A percentile compares a stretch with the other conserved stretches of the same genome.
phyloP scores from a whole-genome alignment of 2,888 invertebrate species.

The Ceraclea dissimilis region DNA sequence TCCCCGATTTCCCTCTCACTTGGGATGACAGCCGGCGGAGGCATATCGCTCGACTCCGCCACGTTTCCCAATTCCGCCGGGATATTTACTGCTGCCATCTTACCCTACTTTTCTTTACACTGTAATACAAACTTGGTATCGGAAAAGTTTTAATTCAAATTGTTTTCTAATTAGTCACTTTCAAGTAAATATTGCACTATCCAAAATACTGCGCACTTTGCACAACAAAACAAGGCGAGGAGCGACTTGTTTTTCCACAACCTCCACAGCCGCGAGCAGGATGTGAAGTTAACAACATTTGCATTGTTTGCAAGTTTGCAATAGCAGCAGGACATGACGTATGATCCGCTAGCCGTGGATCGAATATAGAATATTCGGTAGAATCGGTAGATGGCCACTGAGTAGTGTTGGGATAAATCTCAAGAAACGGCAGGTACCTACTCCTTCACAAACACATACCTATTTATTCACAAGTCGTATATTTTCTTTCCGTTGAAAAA shows the following conservation, averaged over 20 bases:
- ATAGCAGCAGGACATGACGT: no score
- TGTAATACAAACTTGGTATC: background rate
- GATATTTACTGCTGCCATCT: conserved; percentile 44
- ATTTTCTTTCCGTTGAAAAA: no score
- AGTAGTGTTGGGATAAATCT: no score
- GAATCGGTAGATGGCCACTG: no score
- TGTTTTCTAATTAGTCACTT: background rate
- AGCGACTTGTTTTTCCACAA: conserved; percentile 13
- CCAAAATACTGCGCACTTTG: conserved; percentile 19
- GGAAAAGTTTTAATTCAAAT: conserved; percentile 6
- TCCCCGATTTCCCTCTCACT: conserved; percentile 15
- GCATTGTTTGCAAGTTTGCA: no score
- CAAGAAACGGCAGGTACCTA: no score
- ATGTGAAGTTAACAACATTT: conserved; percentile 4
- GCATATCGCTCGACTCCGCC: conserved; percentile 31
- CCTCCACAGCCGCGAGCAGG: conserved; percentile 8
- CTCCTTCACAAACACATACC: no score
- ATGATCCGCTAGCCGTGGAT: no score
- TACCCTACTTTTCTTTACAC: background rate
- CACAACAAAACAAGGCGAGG: conserved; percentile 17
- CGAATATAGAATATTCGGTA: no score
- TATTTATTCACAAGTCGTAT: no score
- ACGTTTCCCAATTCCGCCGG: conserved; percentile 44
- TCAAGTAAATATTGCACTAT: background rate
- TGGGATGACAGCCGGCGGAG: conserved; percentile 10